Base-by-base conservation (phyloP, 2,113 vertebrate genomes). In the Willisornis vidua region DNA sequence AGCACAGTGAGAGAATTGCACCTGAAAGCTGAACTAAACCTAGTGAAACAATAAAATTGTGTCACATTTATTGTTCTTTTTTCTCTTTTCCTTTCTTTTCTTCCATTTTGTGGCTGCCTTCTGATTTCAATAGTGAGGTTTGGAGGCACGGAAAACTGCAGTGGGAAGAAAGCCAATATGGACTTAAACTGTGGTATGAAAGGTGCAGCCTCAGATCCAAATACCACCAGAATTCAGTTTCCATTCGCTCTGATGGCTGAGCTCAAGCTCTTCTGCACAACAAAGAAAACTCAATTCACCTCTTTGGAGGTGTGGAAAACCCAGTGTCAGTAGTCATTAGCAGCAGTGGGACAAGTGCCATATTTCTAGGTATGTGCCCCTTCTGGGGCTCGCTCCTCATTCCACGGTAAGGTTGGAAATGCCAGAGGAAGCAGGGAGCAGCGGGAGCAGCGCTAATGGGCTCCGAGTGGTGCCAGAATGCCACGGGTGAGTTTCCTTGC, bases 361-460 rank as follows among this genome's bases (percentile, higher is more conserved):
- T 58, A 31, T 93, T 92, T 75, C n/a, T 45, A 65, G 74, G 46
- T 59, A 9, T 51, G 70, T 11, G 18, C 23, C 85, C 89, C 87
- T 90, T 93, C 55, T 95, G 93, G 78, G 87, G 67, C 93, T 95
- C 87, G 13, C 86, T 94, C 59, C 58, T 95, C 82, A 73, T 85
- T 88, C 78, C 71, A 51, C 0, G 0, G 43, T 33, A 84, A 66
- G 26, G 5, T 3, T 58, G 74, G 31, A 90, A 91, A 89, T 3
- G 12, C 59, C 75, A 74, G 93, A 85, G 87, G 89, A 88, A 94
- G 94, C 93, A 89, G 89, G 89, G 68, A 93, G 81, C 96, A 94
- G 95, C 57, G 12, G 96, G 91, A 82, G 70, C 41, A 66, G 82
- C 91, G 74, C 67, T 93, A 85, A 85, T 55, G 87, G 89, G 54